Conservation (phyloP, 1,140 invertebrate genomes). For the Aphelenchoides fujianensis region DNA sequence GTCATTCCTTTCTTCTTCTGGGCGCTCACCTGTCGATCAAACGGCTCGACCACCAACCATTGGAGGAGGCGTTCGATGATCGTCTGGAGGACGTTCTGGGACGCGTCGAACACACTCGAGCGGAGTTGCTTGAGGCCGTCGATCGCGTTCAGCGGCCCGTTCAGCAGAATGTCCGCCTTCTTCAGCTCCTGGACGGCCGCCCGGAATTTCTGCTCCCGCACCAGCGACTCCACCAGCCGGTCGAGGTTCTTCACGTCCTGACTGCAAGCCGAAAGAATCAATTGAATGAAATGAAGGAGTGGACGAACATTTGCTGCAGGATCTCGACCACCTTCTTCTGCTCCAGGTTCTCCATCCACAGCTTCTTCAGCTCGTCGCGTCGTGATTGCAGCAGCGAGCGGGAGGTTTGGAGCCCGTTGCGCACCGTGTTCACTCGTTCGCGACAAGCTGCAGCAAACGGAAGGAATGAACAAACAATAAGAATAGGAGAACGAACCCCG, state of each 20-base stretch:
- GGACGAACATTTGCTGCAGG: constrained; percentile 54
- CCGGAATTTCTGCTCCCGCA: constrained; percentile 40
- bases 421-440: constrained; percentile 77
- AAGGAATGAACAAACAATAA: background rate
- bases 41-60: constrained; percentile 50
- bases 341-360: constrained; percentile 60
- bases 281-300: constrained; percentile 28
- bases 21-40: constrained; percentile 52
- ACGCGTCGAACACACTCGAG: constrained; percentile 36
- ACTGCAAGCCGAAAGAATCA: constrained; percentile 37
- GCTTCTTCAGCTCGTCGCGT: constrained; percentile 82
- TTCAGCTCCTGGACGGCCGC: constrained; percentile 52
- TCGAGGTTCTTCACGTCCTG: constrained; percentile 58
- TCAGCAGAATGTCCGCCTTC: constrained; percentile 45
- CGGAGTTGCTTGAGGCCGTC: constrained; percentile 52
- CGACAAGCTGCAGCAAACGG: constrained; percentile 68
- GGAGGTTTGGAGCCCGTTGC: constrained; percentile 82
- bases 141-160: constrained; percentile 49
- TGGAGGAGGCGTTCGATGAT: constrained; percentile 52
- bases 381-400: constrained; percentile 83
- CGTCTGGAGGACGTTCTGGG: constrained; percentile 39
- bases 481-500: constrained; percentile 64
- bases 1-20: background rate
- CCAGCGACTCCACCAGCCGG: constrained; percentile 37
- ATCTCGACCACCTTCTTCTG: constrained; percentile 53